Base-by-base conservation (phyloP, 2,797 vertebrate species). In the Darevskia mixta region DNA sequence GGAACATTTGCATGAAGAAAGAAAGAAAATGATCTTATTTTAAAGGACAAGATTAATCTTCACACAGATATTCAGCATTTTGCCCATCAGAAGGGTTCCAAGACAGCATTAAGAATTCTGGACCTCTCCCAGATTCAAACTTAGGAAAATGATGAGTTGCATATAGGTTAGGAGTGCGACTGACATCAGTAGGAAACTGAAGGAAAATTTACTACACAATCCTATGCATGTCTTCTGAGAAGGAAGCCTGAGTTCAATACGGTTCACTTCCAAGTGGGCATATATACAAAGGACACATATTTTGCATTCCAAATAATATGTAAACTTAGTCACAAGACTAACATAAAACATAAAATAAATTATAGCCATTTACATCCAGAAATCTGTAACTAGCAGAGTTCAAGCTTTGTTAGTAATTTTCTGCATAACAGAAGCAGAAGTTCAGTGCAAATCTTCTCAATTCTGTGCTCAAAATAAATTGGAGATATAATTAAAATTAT, bases 1-100 rank as follows among this genome's bases (percentile, higher is more conserved):
- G 91, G 83, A 95, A 87, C 32, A 86, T 88, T 90, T 67, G 84
- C 35, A 73, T 17, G 17, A n/a, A 80, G 85, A 55, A 88, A 82
- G 86, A 90, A 85, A 78, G 38, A 91, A 92, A 92, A 79, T 29
- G 25, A 86, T 17, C 35, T 49, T 6, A 79, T 67, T 91, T 89
- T 73, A 85, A 18, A 87, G 55, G 1, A 75, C 5, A 20, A 87
- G 71, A 69, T 71, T 83, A 27, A n/a, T 79, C 79, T 66, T 13
- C 0, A 0, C 49, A 84, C 93, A 92, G 79, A 85, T 5, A 73
- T 79, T 72, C 1, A 83, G 71, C 32, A 66, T 71, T 90, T 90
- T 90, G 29, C 41, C 73, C 25, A 85, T 13, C n/a, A 89, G 90
- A 79, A 83, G 76, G 83, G 29, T 64, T 75, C 35, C 35, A 41